phyloP scores from a whole-genome alignment of 2,797 vertebrate species.

The Lemur catta region DNA sequence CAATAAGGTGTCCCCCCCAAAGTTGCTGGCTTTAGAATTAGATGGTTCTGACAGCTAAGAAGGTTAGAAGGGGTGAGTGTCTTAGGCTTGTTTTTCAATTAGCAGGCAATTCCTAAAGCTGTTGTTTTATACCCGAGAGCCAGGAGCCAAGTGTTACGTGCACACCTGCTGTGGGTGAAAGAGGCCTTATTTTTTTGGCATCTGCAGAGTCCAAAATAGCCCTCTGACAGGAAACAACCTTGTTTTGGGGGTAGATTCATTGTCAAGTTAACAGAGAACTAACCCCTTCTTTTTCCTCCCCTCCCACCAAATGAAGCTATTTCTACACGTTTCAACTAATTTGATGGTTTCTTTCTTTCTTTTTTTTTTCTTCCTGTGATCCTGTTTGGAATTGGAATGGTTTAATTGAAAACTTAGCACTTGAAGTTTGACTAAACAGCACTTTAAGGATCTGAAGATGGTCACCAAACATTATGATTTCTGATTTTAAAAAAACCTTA shows the following conservation, averaged over 20 bases:
- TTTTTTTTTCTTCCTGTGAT: neutral
- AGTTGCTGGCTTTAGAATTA: constrained; percentile 20
- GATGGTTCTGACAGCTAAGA: neutral
- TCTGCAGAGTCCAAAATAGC: neutral
- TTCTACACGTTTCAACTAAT: neutral
- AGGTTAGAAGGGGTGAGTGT: neutral
- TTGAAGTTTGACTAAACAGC: neutral
- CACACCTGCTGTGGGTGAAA: neutral
- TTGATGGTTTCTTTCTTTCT: neutral
- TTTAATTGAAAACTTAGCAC: neutral
- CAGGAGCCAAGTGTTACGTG: accelerated
- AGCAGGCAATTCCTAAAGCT: neutral
- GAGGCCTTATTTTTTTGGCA: neutral
- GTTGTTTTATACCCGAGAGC: neutral
- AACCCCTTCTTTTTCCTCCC: neutral
- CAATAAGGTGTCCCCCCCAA: constrained; percentile 19
- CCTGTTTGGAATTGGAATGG: neutral
- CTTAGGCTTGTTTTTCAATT: constrained; percentile 41
- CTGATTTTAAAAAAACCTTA: neutral
- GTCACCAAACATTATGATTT: neutral
- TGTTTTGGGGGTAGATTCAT: neutral
- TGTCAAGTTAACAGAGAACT: neutral
- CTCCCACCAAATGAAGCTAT: neutral
- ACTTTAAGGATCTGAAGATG: neutral
- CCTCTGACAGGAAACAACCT: neutral